Base-by-base conservation (phyloP, 2,888 invertebrate species). In the Cyaniris semiargus region DNA sequence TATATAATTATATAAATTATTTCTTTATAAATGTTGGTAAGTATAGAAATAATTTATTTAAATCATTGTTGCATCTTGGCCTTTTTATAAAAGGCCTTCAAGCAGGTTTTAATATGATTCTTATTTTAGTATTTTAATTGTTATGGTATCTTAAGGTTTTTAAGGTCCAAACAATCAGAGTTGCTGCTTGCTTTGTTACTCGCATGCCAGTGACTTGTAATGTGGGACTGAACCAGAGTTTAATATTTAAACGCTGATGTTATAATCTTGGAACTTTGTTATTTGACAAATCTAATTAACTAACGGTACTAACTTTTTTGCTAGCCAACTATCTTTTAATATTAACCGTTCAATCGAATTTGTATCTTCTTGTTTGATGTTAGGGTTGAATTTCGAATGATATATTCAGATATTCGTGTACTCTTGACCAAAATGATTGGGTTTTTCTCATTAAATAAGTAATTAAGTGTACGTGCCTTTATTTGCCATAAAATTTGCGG, bases 391-490 rank as follows among this genome's bases (percentile, higher is more conserved):
- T 66, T 27, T 66, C 1, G 4, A 58, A 23, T 66, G 21, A 15
- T 15, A 23, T 23, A 10, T 66, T 5, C 1, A 23, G 23, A 53
- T 70, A 76, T 75, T 31, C 31, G 21, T 31, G 27, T 31, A 66
- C 27, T 66, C 66, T 66, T 27, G 27, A 66, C 27, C 27, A 66
- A 31, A 60, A 66, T 66, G 66, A 31, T 66, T 66, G 5, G 7
- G 66, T 66, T 66, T 58, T 31, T 66, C 27, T 66, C 66, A 66
- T 66, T 66, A 66, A 66, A 66, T 27, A 18, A 66, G 27, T 66
- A 31, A 66, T 66, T 66, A 66, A 31, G 66, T 66, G 1, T 31
- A 66, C 66, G 66, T 27, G 66, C 5, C 27, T 66, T 66, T 66
- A 66, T 27, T 66, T 7, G 27, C 15, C 27, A 18, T 31, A 27